Percentiles rank a stretch among this genome's conserved stretches.
Conservation (phyloP, 2,113 vertebrate species). For the Gorsachius goisagi region DNA sequence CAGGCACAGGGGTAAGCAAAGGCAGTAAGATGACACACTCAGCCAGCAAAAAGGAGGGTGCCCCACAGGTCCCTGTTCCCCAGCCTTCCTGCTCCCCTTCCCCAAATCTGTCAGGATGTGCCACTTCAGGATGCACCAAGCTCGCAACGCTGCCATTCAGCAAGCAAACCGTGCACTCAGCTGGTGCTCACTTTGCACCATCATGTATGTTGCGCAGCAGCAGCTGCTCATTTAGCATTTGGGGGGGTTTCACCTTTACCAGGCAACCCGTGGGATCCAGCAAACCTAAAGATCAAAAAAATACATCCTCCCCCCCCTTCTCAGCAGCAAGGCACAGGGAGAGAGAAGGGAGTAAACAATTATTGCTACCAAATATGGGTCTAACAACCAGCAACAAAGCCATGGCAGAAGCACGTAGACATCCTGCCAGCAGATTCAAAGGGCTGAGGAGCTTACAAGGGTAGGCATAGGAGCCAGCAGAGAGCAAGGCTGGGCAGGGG, state of each 20-base stretch:
- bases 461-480: too few relatives aligned
- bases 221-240: background rate
- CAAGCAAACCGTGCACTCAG: background rate
- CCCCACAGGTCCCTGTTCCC: background rate
- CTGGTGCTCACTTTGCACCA: background rate
- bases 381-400: background rate
- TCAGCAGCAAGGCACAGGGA: background rate
- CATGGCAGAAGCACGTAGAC: background rate
- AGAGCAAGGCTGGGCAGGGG: too few relatives aligned
- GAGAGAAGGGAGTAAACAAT: background rate
- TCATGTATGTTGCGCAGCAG: background rate
- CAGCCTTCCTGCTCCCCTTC: background rate
- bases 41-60: background rate
- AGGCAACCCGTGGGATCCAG: background rate
- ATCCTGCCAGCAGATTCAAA: background rate
- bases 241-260: background rate
- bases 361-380: slow-evolving; percentile 16
- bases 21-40: background rate
- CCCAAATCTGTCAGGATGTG: background rate
- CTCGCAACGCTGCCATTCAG: background rate
- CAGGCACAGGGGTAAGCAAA: background rate
- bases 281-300: background rate
- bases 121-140: background rate
- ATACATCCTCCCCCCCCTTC: background rate
- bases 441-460: background rate